Percentiles rank a stretch among this genome's conserved stretches.
These are phyloP conservation scores for Hemichromis elongatus DNA, from an alignment of 2,113 vertebrate genomes.

Conservation along the genomic window DNA sequence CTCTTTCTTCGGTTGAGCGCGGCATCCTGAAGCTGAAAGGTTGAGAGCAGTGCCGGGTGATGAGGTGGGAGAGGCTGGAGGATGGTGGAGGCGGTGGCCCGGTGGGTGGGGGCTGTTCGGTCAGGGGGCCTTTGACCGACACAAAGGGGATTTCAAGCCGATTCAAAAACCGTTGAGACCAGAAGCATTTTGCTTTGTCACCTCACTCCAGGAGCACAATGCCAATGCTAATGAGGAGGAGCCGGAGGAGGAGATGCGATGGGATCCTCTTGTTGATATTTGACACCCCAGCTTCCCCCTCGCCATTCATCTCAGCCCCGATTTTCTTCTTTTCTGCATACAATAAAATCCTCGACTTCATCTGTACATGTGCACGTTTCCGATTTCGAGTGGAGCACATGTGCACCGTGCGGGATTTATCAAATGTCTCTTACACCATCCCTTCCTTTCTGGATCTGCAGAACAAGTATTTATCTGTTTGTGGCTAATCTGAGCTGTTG, in stretches of 20 bases:
- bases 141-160: constrained; percentile 70
- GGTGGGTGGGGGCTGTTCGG: neutral
- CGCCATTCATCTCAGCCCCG: neutral
- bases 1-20: neutral
- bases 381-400: neutral
- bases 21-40: neutral
- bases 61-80: neutral
- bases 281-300: constrained; percentile 18
- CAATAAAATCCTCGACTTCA: neutral
- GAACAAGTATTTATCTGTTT: neutral
- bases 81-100: neutral
- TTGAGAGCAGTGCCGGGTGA: neutral
- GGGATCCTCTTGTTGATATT: constrained; percentile 45
- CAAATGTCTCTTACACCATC: neutral
- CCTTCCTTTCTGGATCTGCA: neutral
- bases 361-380: neutral
- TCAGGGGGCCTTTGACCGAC: constrained; percentile 14
- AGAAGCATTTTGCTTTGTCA: constrained; percentile 65
- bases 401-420: neutral
- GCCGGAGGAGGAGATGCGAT: constrained; percentile 48
- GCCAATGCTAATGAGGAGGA: constrained; percentile 65
- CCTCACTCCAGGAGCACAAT: constrained; percentile 57
- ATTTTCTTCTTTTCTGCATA: neutral
- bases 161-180: constrained; percentile 59
- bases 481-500: neutral